A percentile compares a stretch with the other conserved stretches of the same genome.
These are phyloP conservation scores for Seriola rivoliana DNA, from an alignment of 2,113 vertebrate species.

Conservation along the genomic window DNA sequence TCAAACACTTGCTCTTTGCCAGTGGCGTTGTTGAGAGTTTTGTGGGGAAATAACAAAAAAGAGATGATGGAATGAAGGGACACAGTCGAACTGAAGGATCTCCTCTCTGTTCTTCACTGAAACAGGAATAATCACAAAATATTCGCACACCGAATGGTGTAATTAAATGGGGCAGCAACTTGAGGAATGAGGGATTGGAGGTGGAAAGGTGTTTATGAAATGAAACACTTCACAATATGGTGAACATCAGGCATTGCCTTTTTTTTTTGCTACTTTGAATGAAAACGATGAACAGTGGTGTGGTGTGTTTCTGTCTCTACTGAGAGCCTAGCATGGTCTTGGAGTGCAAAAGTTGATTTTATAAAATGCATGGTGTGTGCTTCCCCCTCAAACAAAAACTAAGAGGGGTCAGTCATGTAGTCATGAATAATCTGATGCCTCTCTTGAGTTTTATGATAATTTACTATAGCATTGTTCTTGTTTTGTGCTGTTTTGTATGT, in stretches of 20 bases:
- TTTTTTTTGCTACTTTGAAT: slow-evolving; percentile 8
- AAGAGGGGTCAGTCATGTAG: background rate
- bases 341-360: background rate
- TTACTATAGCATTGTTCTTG: background rate
- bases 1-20: slow-evolving; percentile 75
- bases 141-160: slow-evolving; percentile 37
- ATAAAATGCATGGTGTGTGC: background rate
- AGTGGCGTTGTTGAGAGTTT: slow-evolving; percentile 60
- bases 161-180: slow-evolving; percentile 27
- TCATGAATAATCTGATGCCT: background rate
- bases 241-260: background rate
- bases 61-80: slow-evolving; percentile 32
- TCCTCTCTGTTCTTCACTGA: slow-evolving; percentile 40
- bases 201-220: slow-evolving; percentile 11
- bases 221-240: slow-evolving; percentile 17
- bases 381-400: background rate
- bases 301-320: background rate
- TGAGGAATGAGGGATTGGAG: slow-evolving; percentile 26
- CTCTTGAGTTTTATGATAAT: background rate
- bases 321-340: background rate
- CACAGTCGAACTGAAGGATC: slow-evolving; percentile 38
- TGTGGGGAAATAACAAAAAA: slow-evolving; percentile 63
- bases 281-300: background rate
- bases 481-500: background rate
- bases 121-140: slow-evolving; percentile 30